phyloP scores from a whole-genome alignment of 2,113 vertebrate genomes.

The Bubo bubo region DNA sequence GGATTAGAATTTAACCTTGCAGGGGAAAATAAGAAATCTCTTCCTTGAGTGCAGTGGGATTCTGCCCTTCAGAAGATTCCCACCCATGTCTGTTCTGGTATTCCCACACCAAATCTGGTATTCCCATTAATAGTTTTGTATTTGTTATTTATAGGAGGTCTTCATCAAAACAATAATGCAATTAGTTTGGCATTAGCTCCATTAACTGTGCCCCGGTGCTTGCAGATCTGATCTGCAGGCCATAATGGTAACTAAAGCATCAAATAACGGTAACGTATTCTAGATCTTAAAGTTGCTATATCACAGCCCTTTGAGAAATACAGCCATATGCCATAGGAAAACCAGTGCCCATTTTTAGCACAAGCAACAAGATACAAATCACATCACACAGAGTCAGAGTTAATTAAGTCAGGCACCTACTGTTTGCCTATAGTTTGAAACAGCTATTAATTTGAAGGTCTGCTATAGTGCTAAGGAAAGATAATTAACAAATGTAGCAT shows the following conservation, averaged over 20 bases:
- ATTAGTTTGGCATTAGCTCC: neutral
- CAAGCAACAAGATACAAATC: neutral
- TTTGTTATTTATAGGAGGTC: neutral
- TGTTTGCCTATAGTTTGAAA: slow-evolving; percentile 35
- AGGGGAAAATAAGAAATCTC: neutral
- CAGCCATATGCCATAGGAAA: neutral
- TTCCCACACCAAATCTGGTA: neutral
- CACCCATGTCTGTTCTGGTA: neutral
- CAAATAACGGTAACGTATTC: neutral
- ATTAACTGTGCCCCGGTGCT: neutral
- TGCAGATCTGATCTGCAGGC: neutral
- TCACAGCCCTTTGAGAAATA: slow-evolving; percentile 10
- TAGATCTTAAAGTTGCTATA: neutral
- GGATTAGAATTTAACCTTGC: neutral
- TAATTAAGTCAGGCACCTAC: slow-evolving; percentile 58
- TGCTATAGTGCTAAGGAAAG: neutral
- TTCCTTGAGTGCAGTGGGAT: neutral
- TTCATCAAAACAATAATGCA: neutral
- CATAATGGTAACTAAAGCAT: neutral
- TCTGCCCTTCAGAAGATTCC: neutral
- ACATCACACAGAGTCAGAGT: slow-evolving; percentile 21
- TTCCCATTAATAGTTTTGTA: neutral
- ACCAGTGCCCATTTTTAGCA: neutral
- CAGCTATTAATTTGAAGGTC: slow-evolving; percentile 27
- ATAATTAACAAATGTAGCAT: slow-evolving; percentile 13